These are phyloP conservation scores for Andrena flavipes DNA, from an alignment of 2,888 invertebrate genomes.

Conservation along the genomic window DNA sequence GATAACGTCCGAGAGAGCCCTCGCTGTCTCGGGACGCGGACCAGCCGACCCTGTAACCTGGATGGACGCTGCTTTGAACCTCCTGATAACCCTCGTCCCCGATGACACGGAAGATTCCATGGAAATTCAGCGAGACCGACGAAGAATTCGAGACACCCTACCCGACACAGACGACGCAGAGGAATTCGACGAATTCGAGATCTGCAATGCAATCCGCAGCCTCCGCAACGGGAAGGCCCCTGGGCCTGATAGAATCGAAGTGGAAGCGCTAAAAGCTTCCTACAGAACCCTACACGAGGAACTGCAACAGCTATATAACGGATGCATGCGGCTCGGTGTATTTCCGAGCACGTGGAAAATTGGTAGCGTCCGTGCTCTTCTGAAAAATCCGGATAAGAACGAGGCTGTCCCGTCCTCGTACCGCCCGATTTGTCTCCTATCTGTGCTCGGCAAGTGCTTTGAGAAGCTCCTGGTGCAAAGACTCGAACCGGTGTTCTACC, in stretches of 20 bases:
- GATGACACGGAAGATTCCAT: neutral
- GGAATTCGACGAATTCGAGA: neutral
- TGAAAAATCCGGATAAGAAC: neutral
- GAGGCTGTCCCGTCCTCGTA: neutral
- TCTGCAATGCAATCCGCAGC: neutral
- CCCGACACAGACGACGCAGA: neutral
- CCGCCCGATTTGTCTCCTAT: constrained; percentile 15
- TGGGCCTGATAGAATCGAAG: neutral
- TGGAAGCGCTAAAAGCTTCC: neutral
- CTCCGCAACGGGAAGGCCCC: neutral
- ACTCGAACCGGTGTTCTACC: accelerated
- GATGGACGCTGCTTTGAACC: neutral
- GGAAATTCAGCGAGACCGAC: no score
- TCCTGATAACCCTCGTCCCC: neutral
- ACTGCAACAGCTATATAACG: neutral
- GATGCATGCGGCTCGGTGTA: neutral
- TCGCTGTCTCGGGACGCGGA: no score
- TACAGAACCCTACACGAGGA: neutral
- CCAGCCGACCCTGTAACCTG: neutral
- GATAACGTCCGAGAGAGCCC: neutral
- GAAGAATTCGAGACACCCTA: no score
- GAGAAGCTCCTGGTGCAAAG: neutral
- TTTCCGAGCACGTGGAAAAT: neutral
- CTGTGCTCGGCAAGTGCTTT: constrained; percentile 4
- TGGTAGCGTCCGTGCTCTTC: neutral